Conservation (phyloP, 2,888 invertebrate species). For the Agonopterix alstromeriana region DNA sequence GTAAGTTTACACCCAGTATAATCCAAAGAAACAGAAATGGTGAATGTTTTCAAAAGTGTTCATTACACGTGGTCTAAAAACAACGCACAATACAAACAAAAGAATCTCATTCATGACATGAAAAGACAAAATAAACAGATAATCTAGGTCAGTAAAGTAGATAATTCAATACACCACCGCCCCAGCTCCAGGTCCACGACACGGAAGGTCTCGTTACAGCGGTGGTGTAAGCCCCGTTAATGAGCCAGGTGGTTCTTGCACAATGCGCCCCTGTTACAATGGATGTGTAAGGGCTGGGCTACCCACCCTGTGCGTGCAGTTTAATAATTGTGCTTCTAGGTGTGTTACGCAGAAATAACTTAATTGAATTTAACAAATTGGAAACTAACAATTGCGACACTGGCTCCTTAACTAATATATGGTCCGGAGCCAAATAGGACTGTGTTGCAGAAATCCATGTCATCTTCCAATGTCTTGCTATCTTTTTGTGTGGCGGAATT, state of each 20-base stretch:
- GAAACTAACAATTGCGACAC: no score
- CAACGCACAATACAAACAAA: background rate
- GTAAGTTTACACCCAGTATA: no score
- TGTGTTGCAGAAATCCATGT: no score
- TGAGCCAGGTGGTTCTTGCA: slow-evolving; percentile 66
- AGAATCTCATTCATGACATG: background rate
- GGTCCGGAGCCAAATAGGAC: no score
- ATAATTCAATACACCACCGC: background rate
- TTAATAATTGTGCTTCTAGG: no score
- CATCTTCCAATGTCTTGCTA: no score
- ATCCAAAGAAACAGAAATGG: background rate
- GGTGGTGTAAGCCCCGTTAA: slow-evolving; percentile 32
- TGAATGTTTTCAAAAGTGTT: background rate
- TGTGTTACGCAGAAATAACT: no score
- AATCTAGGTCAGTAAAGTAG: background rate
- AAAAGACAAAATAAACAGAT: background rate
- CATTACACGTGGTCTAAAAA: background rate
- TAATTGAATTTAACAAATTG: no score
- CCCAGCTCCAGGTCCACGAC: background rate
- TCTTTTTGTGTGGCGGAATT: no score
- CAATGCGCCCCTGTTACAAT: slow-evolving; percentile 58
- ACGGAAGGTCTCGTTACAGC: slow-evolving; percentile 3
- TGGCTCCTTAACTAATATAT: no score
- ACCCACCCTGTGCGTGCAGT: background rate
- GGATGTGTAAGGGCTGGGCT: slow-evolving; percentile 1